Evolutionary conservation across 1,140 invertebrate genomes (phyloP), one percentile per base, ranked within the genome.

Genomic region (Lepidurus couesii): DNA sequence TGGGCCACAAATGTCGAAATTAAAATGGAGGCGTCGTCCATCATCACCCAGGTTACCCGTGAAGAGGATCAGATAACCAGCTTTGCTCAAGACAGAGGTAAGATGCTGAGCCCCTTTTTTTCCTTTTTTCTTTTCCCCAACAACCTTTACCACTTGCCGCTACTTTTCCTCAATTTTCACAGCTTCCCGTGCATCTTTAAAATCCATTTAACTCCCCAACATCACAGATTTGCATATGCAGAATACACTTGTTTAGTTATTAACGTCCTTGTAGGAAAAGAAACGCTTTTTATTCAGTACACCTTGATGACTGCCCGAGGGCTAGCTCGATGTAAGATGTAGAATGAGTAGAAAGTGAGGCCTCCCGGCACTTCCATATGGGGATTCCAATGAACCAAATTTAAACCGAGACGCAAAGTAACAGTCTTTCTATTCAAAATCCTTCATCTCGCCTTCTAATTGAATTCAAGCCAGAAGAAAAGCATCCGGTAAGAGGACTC

Each of bases 11-110:
- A 91, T 91, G 90, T 90, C 90, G 92, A 91, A 80, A 73, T 75
- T 80, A 76, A 77, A 92, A 97, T 96, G 95, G 95, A 96, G 93
- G 93, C 93, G 91, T 93, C 95, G 92, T 96, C 94, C 91, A 96
- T 97, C 90, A 96, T 96, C 88, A 95, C 94, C 88, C 95, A 96
- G 91, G 95, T 95, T 89, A 94, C 92, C 88, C 91, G 94, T 88
- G 95, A 97, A 92, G 95, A 96, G 90, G 94, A 96, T 89, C 92
- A 93, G 89, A 90, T 94, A 87, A 94, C 93, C 88, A 94, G 90
- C 89, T 92, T 92, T 89, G 89, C 91, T 86, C 90, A 91, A 87
- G 93, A 95, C 87, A 95, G 94, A 94, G 93, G 94, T 96, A 91
- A 90, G 90, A 86, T 87, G 85, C 84, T 84, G 84, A 83, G 75